Evolutionary conservation across 2,113 vertebrate species (phyloP).

Genomic region (Cercopithecus mona): DNA sequence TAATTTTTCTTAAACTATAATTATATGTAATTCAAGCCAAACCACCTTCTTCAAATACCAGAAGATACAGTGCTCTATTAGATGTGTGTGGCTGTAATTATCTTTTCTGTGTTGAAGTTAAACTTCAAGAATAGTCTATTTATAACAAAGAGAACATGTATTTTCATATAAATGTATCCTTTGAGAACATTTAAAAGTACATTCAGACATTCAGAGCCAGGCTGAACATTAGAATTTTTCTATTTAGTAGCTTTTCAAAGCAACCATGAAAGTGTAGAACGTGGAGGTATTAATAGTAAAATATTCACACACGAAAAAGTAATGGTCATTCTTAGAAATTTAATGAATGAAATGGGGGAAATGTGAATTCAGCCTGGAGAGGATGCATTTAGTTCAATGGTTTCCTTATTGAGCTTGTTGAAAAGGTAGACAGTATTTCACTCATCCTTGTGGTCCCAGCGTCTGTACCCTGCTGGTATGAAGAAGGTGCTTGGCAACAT

Average conservation of each 20-base stretch:
- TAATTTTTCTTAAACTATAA: slow-evolving; percentile 64
- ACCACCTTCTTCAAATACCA: slow-evolving; percentile 31
- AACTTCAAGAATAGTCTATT: slow-evolving; percentile 68
- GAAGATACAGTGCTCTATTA: slow-evolving; percentile 32
- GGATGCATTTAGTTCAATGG: not conserved
- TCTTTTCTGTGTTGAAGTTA: slow-evolving; percentile 55
- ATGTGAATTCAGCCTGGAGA: not conserved
- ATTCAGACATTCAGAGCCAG: slow-evolving; percentile 7
- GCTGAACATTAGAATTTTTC: slow-evolving; percentile 9
- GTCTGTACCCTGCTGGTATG: not conserved
- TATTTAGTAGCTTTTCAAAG: not conserved
- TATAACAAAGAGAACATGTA: slow-evolving; percentile 58
- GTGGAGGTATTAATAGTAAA: not conserved
- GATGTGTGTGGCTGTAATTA: slow-evolving; percentile 60
- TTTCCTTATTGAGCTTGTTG: not conserved
- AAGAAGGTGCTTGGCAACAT: not conserved
- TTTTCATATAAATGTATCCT: slow-evolving; percentile 57
- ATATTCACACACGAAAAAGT: not conserved
- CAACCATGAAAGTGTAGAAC: not conserved
- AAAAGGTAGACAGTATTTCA: not conserved
- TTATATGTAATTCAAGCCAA: slow-evolving; percentile 68
- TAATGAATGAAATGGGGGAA: not conserved
- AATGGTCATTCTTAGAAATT: not conserved
- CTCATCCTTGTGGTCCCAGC: not conserved
- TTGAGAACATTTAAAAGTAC: slow-evolving; percentile 41